Evolutionary conservation across 2,797 vertebrate species (phyloP), one percentile per base, ranked within the genome.

Genomic region (Paratrypauchen microcephalus): DNA sequence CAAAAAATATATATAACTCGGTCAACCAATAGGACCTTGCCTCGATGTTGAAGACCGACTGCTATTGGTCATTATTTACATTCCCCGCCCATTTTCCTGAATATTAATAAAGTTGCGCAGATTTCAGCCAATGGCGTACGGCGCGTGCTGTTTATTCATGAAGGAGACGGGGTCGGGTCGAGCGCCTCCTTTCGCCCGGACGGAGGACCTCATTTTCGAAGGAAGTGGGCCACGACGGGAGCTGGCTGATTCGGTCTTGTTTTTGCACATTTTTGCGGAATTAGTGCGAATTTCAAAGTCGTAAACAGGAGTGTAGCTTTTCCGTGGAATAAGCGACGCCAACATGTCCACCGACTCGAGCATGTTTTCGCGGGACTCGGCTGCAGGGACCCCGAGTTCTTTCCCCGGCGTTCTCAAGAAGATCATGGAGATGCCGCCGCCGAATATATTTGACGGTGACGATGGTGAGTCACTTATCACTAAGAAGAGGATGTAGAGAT

Each of bases 391-490:
- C 3, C 61, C 79, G 6, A 89, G 88, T 24, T 89, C 93, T 1
- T 94, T 97, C 78, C 95, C 96, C 4, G 86, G 94, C 68, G 95
- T 95, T 76, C 83, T 98, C 83, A 96, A 95, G 94, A 97, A 96
- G 83, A 92, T 97, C 62, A 95, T 97, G 93, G 96, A 95, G 87
- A 96, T 94, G 76, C 95, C 96, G 58, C 94, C 95, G 23, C 94
- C 95, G 72, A 91, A 92, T 57, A 83, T 94, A 26, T 85, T 94
- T 77, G 95, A 95, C 74, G 81, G 83, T 76, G 91, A 95, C 83
- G 92, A 95, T 47, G 96, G 96, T 97, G 87, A 92, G 94, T 81
- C 24, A 9, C 11, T 39, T 45, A 15, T 45, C 41, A 1, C 39
- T n/a, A 24, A 32, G 6, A 26, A 23, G 2, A 5, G 12, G 52